A percentile compares a stretch with the other conserved stretches of the same genome.
phyloP scores from a whole-genome alignment of 2,888 invertebrate species.

The Protodeltote pygarga region DNA sequence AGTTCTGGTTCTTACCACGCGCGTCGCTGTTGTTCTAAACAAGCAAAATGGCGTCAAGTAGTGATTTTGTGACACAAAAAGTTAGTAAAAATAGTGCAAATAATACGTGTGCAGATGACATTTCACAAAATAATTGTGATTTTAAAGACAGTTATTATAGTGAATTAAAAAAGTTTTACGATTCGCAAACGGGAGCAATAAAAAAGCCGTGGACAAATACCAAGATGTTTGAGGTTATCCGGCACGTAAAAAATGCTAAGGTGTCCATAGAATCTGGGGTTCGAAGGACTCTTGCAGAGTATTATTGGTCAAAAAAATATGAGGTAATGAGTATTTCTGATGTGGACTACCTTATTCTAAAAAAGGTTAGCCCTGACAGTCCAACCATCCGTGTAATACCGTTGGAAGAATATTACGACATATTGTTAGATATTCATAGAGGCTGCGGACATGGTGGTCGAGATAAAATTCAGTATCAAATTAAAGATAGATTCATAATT shows the following conservation, averaged over 20 bases:
- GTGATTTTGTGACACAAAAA: no score
- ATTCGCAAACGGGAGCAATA: constrained; percentile 11
- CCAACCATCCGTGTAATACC: constrained; percentile 40
- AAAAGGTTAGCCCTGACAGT: constrained; percentile 23
- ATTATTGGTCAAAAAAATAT: constrained; percentile 40
- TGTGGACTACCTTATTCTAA: constrained; percentile 33
- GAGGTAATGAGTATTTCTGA: constrained; percentile 30
- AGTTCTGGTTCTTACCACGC: no score
- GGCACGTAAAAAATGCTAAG: constrained; percentile 11
- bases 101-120: no score
- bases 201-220: constrained; percentile 5
- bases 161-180: constrained; percentile 25
- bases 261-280: constrained; percentile 12
- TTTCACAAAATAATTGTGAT: no score
- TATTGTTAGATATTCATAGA: constrained; percentile 38
- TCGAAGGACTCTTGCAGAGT: constrained; percentile 23
- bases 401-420: constrained; percentile 35
- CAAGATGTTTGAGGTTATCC: constrained; percentile 5
- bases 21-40: no score
- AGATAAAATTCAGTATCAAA: constrained; percentile 44
- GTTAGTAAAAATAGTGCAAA: no score
- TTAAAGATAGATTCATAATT: constrained; percentile 41
- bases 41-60: no score
- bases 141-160: constrained; percentile 21
- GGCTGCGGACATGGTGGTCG: constrained; percentile 46